Conservation (phyloP, 2,113 vertebrate species). For the Mus pahari region DNA sequence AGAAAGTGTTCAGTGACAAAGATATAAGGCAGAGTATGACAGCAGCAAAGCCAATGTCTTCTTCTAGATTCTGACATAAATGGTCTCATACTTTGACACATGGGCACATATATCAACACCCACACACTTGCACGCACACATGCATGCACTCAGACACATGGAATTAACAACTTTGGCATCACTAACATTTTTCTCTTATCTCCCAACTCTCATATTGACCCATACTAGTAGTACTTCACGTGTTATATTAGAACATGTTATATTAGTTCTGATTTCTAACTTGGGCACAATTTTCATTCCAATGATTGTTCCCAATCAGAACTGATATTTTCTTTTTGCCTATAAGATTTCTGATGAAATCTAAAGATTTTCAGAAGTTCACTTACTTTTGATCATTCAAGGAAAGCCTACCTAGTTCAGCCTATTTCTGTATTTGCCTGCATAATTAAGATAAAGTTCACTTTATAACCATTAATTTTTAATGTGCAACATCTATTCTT, state of each 20-base stretch:
- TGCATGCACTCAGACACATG: neutral
- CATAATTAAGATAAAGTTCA: neutral
- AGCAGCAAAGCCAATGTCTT: neutral
- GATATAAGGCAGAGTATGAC: neutral
- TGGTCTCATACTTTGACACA: too few relatives aligned
- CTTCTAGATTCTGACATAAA: neutral
- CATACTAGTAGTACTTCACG: neutral
- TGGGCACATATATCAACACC: too few relatives aligned
- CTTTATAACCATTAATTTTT: neutral
- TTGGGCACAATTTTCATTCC: neutral
- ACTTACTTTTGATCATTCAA: neutral
- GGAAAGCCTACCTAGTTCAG: neutral
- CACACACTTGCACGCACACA: neutral
- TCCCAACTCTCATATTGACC: neutral
- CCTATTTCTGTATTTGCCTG: neutral
- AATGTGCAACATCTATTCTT: neutral
- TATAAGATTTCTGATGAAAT: neutral
- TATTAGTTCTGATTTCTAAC: neutral
- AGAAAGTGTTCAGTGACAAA: neutral
- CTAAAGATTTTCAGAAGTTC: neutral
- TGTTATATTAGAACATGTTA: neutral
- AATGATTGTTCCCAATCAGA: neutral
- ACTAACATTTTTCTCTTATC: neutral
- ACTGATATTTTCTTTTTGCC: neutral
- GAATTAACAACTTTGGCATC: neutral